Evolutionary conservation across 2,797 vertebrate species (phyloP), one percentile per base, ranked within the genome.

Genomic region (Cirrhinus mrigala): DNA sequence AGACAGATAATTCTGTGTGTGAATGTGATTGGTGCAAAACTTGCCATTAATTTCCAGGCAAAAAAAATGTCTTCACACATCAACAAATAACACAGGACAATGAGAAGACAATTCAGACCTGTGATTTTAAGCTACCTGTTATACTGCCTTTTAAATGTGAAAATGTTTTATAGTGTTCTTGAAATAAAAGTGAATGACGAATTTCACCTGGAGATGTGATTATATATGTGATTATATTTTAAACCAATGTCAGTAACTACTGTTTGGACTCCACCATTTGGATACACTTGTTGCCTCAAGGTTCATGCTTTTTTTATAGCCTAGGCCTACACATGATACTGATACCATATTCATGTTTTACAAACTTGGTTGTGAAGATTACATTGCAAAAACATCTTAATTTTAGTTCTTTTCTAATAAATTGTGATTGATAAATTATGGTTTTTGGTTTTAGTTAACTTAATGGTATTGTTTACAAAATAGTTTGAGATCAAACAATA

Each of bases 71-170:
- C 20, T 9, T 24, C 3, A 22, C 4, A 75, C 16, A 54, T 29
- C 5, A 52, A 58, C 22, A 62, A 48, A 79, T 62, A 12, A 54
- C 33, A 37, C 48, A 69, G 62, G 20, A 37, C 11, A 27, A 24
- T n/a, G 56, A 62, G n/a, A 64, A 79, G 44, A 18, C 44, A 50
- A 33, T 68, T 33, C 12, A 29, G 15, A 46, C 29, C 10, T 79
- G 58, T 81, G 29, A 54, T 70, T 81, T 69, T 54, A 54, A 24
- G 29, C 60, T 44, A 1, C 20, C 37, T 60, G 29, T 68, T 80
- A 56, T 24, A 56, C 50, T 81, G 79, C 37, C 22, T 70, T 70
- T 81, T 56, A 81, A 58, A 71, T 71, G 33, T 81, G 37, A 62
- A 78, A 33, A 70, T 56, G 29, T 52, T 52, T 20, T 22, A 24